Evolutionary conservation across 2,888 invertebrate species (phyloP).

Genomic region (Chloroclysta siterata): DNA sequence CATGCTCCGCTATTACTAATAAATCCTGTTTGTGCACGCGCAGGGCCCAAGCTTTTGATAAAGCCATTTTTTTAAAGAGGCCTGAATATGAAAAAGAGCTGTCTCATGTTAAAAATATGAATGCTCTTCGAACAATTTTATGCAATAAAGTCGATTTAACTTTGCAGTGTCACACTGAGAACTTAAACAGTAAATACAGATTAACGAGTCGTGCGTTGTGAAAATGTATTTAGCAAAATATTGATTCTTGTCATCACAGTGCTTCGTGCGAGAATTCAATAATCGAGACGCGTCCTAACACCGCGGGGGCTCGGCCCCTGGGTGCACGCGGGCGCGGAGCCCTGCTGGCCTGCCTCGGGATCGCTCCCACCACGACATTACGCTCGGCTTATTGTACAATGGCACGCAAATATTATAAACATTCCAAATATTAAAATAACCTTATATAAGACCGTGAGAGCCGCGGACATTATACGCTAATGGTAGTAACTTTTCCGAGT

Average conservation of each 20-base stretch:
- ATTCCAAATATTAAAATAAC: constrained; percentile 41
- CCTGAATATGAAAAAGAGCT: constrained; percentile 4
- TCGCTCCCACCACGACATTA: constrained; percentile 61
- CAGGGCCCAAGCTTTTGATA: constrained; percentile 58
- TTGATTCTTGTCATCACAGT: constrained; percentile 56
- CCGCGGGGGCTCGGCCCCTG: constrained; percentile 69
- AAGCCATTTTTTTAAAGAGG: constrained; percentile 23
- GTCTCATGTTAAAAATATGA: constrained; percentile 7
- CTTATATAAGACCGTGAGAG: constrained; percentile 71
- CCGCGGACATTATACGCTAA: constrained; percentile 56
- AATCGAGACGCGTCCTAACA: constrained; percentile 54
- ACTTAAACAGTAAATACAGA: constrained; percentile 40
- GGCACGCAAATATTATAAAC: constrained; percentile 69
- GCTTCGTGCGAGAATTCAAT: constrained; percentile 77
- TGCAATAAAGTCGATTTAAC: constrained; percentile 20
- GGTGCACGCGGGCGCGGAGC: constrained; percentile 58
- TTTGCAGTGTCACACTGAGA: constrained; percentile 37
- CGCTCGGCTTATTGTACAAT: constrained; percentile 68
- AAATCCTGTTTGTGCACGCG: constrained; percentile 54
- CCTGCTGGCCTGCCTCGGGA: constrained; percentile 58
- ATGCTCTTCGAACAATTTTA: constrained; percentile 7
- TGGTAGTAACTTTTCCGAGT: constrained; percentile 44
- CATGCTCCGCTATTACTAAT: constrained; percentile 62
- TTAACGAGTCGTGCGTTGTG: constrained; percentile 41
- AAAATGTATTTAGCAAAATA: constrained; percentile 53